phyloP scores from a whole-genome alignment of 2,797 vertebrate species.

The Prionace glauca region DNA sequence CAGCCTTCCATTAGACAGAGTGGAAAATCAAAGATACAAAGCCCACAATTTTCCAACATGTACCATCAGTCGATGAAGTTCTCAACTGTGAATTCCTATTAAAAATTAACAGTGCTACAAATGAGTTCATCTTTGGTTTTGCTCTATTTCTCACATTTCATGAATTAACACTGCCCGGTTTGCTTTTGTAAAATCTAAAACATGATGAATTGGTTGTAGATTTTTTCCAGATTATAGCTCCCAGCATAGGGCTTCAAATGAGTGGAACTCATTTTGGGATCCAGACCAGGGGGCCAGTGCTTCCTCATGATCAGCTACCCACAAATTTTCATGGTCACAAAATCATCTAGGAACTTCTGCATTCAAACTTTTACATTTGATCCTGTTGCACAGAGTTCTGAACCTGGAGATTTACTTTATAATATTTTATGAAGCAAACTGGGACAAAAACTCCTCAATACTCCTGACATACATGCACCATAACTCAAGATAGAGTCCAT shows the following conservation, averaged over 20 bases:
- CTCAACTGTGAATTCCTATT: background rate
- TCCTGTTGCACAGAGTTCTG: background rate
- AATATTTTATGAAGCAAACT: background rate
- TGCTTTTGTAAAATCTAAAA: background rate
- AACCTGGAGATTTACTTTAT: background rate
- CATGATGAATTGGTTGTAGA: background rate
- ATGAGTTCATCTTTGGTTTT: background rate
- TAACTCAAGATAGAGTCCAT: background rate
- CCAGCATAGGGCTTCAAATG: background rate
- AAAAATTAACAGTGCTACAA: background rate
- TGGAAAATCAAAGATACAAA: background rate
- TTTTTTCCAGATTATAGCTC: background rate
- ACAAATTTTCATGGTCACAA: background rate
- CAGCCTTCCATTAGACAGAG: background rate
- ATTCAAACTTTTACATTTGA: background rate
- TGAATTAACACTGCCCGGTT: background rate
- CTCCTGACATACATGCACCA: background rate
- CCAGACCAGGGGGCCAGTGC: background rate
- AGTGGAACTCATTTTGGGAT: background rate
- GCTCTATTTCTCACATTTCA: background rate
- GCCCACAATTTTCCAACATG: background rate
- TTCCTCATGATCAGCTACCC: background rate
- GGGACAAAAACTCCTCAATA: background rate
- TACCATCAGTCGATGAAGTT: background rate
- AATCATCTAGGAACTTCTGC: background rate